Evolutionary conservation across 2,797 vertebrate species (phyloP).

Genomic region (Synanceia verrucosa): DNA sequence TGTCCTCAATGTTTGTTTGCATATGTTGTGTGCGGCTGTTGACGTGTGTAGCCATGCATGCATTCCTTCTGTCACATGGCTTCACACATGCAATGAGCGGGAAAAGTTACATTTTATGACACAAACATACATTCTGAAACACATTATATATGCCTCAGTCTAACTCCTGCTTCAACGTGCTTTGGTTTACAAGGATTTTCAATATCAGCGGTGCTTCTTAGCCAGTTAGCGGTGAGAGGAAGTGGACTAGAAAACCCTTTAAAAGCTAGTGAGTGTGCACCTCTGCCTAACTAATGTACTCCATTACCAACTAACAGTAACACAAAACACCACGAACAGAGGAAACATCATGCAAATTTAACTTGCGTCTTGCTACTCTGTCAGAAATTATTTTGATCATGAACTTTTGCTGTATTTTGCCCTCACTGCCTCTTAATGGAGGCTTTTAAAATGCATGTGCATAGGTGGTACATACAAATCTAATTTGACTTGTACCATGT

Average conservation of each 20-base stretch:
- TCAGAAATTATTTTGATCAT: slow-evolving; percentile 5
- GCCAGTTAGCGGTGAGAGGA: slow-evolving; percentile 9
- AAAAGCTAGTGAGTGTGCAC: slow-evolving; percentile 5
- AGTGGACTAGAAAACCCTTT: slow-evolving; percentile 17
- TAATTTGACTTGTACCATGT: neutral
- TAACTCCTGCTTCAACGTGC: slow-evolving; percentile 9
- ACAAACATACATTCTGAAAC: neutral
- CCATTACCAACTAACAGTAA: slow-evolving; percentile 28
- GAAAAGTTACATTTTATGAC: neutral
- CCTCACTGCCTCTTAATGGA: neutral
- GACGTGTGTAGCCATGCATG: neutral
- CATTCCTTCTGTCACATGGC: neutral
- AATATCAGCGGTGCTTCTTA: neutral
- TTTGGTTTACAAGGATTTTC: neutral
- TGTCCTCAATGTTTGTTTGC: neutral
- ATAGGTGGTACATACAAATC: no score
- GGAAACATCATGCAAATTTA: slow-evolving; percentile 30
- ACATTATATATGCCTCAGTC: neutral
- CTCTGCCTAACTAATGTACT: slow-evolving; percentile 23
- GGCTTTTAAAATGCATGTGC: no score
- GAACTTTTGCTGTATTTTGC: neutral
- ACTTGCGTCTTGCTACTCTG: neutral
- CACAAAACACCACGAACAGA: neutral
- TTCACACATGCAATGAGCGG: neutral
- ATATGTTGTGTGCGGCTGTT: slow-evolving; percentile 4